Evolutionary conservation across 2,888 invertebrate genomes (phyloP), one percentile per base, ranked within the genome.

Genomic region (Cryptophagus acutangulus): DNA sequence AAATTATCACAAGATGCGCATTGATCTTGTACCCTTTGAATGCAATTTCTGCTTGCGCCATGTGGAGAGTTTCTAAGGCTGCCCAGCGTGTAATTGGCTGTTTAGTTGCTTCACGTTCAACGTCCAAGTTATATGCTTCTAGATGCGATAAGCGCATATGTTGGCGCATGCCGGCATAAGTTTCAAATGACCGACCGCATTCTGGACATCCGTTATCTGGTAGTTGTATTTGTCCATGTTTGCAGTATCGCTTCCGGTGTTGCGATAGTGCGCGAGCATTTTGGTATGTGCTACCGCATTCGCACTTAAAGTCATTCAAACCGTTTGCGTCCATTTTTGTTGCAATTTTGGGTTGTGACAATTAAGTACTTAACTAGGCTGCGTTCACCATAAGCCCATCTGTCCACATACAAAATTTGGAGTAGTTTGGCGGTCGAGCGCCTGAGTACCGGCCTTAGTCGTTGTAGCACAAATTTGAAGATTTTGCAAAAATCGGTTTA

Each of bases 371-470:
- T n/a, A n/a, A n/a, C n/a, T n/a, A n/a, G n/a, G n/a, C n/a, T n/a
- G n/a, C n/a, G n/a, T n/a, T n/a, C n/a, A n/a, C n/a, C n/a, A n/a
- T n/a, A n/a, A n/a, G n/a, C n/a, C n/a, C n/a, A n/a, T n/a, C n/a
- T n/a, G n/a, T n/a, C n/a, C n/a, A n/a, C n/a, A n/a, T n/a, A n/a
- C n/a, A n/a, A n/a, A n/a, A n/a, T n/a, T n/a, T n/a, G n/a, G n/a
- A n/a, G 14, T 17, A 33, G 13, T 12, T 33, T n/a, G 6, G 33
- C 30, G 12, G 6, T 24, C 33, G n/a, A n/a, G n/a, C n/a, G n/a
- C n/a, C n/a, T n/a, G n/a, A n/a, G n/a, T n/a, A n/a, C n/a, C n/a
- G n/a, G n/a, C n/a, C n/a, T n/a, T n/a, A n/a, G n/a, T n/a, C n/a
- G n/a, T n/a, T n/a, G n/a, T n/a, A n/a, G n/a, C n/a, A n/a, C n/a